Percentiles rank a stretch among this genome's conserved stretches.
Conservation (phyloP, 2,797 vertebrate species). For the Argyrosomus regius region DNA sequence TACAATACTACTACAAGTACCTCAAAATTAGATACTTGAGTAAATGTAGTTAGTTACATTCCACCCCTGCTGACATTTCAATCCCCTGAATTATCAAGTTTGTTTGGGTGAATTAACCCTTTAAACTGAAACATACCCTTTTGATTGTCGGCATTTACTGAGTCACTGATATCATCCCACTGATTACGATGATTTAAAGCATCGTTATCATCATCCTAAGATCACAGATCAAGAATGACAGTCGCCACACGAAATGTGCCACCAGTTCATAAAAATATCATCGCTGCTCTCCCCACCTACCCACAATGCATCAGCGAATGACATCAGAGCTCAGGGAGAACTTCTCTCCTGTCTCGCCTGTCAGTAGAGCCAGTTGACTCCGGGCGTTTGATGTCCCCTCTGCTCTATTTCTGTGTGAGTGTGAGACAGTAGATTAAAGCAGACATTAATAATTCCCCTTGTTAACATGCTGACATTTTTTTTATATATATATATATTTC, state of each 20-base stretch:
- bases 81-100: no score
- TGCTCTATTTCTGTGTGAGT: slow-evolving; percentile 75
- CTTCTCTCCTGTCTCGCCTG: slow-evolving; percentile 67
- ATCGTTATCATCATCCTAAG: slow-evolving; percentile 36
- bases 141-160: background rate
- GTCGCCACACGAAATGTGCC: slow-evolving; percentile 51
- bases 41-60: no score
- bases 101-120: background rate
- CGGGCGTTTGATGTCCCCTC: slow-evolving; percentile 78
- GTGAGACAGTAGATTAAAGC: slow-evolving; percentile 73
- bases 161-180: slow-evolving; percentile 23
- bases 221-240: slow-evolving; percentile 44
- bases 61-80: no score
- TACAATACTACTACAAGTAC: no score
- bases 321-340: slow-evolving; percentile 67
- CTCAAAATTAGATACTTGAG: no score
- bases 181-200: slow-evolving; percentile 29
- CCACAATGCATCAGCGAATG: slow-evolving; percentile 63
- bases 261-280: slow-evolving; percentile 62
- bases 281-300: slow-evolving; percentile 43
- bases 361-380: slow-evolving; percentile 68
- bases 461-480: slow-evolving; percentile 63
- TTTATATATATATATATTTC: slow-evolving; percentile 19
- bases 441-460: slow-evolving; percentile 80
- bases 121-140: slow-evolving; percentile 18